A percentile compares a stretch with the other conserved stretches of the same genome.
Conservation (phyloP, 2,888 invertebrate species). For the Caenorhabditis sulstoni region DNA sequence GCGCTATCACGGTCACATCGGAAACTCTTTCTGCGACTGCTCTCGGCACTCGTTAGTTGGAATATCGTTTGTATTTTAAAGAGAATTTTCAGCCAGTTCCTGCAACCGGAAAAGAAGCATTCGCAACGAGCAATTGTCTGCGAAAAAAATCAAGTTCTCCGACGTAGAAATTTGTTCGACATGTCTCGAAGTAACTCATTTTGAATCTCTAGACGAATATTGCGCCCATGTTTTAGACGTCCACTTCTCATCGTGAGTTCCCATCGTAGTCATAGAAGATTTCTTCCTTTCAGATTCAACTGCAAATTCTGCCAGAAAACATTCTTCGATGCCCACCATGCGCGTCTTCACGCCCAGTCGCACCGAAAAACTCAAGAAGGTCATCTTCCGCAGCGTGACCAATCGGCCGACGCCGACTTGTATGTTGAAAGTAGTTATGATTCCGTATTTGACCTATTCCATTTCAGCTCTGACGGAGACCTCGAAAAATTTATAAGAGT, state of each 20-base stretch:
- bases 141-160: constrained; percentile 7
- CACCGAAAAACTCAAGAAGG: neutral
- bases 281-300: neutral
- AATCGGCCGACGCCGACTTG: too few species aligned
- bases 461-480: constrained; percentile 20
- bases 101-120: too few species aligned
- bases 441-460: too few species aligned
- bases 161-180: constrained; percentile 16
- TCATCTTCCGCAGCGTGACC: neutral
- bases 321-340: neutral
- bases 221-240: constrained; percentile 10
- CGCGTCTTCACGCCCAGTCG: neutral
- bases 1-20: neutral
- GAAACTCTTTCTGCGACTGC: neutral
- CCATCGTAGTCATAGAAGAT: neutral
- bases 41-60: neutral
- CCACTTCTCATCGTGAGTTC: constrained; percentile 6
- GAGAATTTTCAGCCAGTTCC: neutral
- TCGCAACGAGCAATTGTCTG: neutral
- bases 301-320: constrained; percentile 9
- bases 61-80: neutral
- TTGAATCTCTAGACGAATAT: constrained; percentile 3
- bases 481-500: neutral
- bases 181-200: constrained; percentile 9
- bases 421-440: too few species aligned